These are phyloP conservation scores for Callimorpha dominula DNA, from an alignment of 2,888 invertebrate genomes.

Conservation along the genomic window DNA sequence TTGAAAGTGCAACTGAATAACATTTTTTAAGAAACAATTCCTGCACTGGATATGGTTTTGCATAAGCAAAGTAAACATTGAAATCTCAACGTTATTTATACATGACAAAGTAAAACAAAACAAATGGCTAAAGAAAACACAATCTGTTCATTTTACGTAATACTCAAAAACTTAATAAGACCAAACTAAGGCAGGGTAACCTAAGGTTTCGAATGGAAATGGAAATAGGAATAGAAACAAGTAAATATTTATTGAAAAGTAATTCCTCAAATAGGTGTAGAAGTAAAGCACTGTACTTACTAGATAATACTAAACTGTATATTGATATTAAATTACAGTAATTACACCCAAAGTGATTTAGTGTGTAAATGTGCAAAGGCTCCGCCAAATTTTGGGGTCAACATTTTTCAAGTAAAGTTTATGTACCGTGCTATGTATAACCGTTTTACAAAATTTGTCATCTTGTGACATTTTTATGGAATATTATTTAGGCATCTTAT, in stretches of 20 bases:
- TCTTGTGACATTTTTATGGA: background rate
- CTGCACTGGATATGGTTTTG: conserved; percentile 2
- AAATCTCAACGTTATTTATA: background rate
- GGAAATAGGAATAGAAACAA: background rate
- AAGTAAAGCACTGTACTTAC: no score
- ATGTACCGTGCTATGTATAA: background rate
- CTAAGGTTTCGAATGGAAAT: background rate
- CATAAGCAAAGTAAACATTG: conserved; percentile 7
- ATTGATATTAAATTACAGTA: background rate
- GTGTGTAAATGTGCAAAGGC: background rate
- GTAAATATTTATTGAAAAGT: no score
- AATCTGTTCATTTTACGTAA: background rate
- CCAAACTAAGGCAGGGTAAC: background rate
- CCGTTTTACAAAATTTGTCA: background rate
- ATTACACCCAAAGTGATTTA: background rate
- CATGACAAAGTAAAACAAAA: background rate
- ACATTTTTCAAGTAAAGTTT: background rate
- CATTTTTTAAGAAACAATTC: conserved; percentile 5
- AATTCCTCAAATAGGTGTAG: no score
- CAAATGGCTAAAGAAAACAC: background rate
- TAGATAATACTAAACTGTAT: no score
- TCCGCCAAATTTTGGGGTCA: background rate
- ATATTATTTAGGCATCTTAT: conserved; percentile 28
- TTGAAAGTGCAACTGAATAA: background rate
- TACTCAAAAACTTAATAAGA: background rate